phyloP scores from a whole-genome alignment of 2,113 vertebrate genomes.

The Psittacara wagleri region DNA sequence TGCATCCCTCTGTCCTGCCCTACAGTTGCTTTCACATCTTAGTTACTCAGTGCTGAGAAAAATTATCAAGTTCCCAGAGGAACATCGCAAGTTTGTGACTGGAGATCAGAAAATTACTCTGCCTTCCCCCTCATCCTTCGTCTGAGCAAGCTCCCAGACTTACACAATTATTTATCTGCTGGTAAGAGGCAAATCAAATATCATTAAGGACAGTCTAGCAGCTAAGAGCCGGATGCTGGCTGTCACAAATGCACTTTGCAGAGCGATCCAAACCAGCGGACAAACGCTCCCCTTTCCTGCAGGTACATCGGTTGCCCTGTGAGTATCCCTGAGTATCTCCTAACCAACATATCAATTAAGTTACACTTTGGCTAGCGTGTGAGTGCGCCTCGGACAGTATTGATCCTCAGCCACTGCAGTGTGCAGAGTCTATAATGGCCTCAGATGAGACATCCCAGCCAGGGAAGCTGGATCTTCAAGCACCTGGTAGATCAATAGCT shows the following conservation, averaged over 20 bases:
- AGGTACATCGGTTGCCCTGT: background rate
- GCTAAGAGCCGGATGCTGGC: background rate
- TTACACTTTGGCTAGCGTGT: background rate
- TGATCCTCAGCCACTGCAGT: background rate
- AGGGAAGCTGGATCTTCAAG: conserved; percentile 21
- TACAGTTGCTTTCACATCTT: background rate
- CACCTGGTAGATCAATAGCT: conserved; percentile 62
- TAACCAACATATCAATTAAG: background rate
- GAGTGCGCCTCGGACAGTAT: background rate
- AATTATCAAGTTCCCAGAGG: background rate
- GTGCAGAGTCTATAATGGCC: conserved; percentile 8
- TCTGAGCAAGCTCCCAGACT: background rate
- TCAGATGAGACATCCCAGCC: conserved; percentile 9
- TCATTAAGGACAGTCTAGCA: background rate
- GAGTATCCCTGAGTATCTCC: background rate
- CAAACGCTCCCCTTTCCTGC: background rate
- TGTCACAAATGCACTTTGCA: fast-evolving
- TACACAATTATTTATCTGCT: background rate
- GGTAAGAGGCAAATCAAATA: conserved; percentile 23
- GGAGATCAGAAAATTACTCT: background rate
- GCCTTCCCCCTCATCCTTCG: background rate
- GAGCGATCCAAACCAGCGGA: fast-evolving
- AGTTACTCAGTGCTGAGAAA: background rate
- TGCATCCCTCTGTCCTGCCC: background rate
- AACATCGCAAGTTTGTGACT: background rate